A percentile compares a stretch with the other conserved stretches of the same genome.
Conservation (phyloP, 2,113 vertebrate species). For the Poeciliopsis turrubarensis region DNA sequence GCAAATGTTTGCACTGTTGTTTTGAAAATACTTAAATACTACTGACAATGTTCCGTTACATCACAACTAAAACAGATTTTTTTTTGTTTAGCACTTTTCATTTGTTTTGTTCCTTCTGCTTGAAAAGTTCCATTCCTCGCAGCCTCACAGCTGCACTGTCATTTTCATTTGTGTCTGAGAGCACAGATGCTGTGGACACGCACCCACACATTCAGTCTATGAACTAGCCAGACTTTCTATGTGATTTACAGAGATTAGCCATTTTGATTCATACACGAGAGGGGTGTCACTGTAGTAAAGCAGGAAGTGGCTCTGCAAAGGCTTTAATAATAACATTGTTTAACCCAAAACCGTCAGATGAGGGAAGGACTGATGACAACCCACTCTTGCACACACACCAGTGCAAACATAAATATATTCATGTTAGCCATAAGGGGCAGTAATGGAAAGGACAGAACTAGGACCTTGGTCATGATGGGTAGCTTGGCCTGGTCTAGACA, state of each 20-base stretch:
- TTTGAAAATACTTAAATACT: not conserved
- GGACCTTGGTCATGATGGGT: conserved; percentile 62
- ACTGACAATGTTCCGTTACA: not conserved
- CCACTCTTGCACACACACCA: conserved; percentile 16
- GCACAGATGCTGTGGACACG: conserved; percentile 46
- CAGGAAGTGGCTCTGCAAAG: conserved; percentile 64
- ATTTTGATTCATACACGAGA: conserved; percentile 76
- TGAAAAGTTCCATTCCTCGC: conserved; percentile 25
- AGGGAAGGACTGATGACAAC: conserved; percentile 69
- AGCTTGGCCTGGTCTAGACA: conserved; percentile 36
- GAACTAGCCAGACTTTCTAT: conserved; percentile 24
- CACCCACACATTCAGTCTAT: conserved; percentile 1
- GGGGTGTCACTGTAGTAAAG: conserved; percentile 63
- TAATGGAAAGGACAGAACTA: conserved; percentile 73
- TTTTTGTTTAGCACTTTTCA: conserved; percentile 28
- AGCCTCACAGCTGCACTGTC: conserved; percentile 42
- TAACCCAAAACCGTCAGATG: conserved; percentile 78
- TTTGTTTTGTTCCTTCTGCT: conserved; percentile 18
- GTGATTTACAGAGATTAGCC: conserved; percentile 68
- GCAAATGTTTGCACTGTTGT: too few species aligned
- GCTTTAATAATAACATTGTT: conserved; percentile 79
- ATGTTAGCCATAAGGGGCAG: conserved; percentile 49
- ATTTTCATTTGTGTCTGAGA: conserved; percentile 27
- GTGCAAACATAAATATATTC: conserved; percentile 22
- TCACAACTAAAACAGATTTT: conserved; percentile 15